A percentile compares a stretch with the other conserved stretches of the same genome.
These are phyloP conservation scores for Tamandua tetradactyla DNA, from an alignment of 2,797 vertebrate genomes.

Conservation along the genomic window DNA sequence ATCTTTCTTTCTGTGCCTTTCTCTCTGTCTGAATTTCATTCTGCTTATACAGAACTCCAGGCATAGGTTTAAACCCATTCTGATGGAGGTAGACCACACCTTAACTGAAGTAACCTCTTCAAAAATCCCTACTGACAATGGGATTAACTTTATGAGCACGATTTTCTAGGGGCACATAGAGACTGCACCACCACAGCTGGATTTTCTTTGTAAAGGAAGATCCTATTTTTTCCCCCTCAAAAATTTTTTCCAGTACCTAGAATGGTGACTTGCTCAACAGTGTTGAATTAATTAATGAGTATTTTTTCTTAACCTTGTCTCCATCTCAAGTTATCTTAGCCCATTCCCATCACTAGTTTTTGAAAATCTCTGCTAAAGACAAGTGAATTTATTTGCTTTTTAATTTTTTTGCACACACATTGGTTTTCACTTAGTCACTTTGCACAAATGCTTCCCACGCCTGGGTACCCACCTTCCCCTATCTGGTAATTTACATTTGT, in stretches of 20 bases:
- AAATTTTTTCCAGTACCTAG: neutral
- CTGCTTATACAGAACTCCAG: too few species aligned
- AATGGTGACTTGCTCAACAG: neutral
- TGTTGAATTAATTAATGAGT: neutral
- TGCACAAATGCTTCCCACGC: neutral
- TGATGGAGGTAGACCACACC: too few species aligned
- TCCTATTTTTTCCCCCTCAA: neutral
- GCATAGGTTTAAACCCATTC: neutral
- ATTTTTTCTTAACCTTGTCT: neutral
- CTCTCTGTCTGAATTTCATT: too few species aligned
- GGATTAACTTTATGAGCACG: too few species aligned
- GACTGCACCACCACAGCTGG: too few species aligned
- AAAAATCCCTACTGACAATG: too few species aligned
- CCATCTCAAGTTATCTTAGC: neutral
- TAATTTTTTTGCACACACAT: neutral
- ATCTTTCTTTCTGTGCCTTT: too few species aligned
- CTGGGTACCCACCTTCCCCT: slow-evolving; percentile 69
- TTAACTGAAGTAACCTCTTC: too few species aligned
- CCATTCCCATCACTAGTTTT: neutral
- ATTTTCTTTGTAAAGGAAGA: neutral
- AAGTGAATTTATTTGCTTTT: slow-evolving; percentile 12
- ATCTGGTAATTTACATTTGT: neutral
- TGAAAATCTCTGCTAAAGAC: neutral
- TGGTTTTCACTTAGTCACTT: neutral
- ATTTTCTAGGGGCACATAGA: too few species aligned